These are phyloP conservation scores for Drosophila ficusphila DNA, from an alignment of 1,140 invertebrate species.

Conservation along the genomic window DNA sequence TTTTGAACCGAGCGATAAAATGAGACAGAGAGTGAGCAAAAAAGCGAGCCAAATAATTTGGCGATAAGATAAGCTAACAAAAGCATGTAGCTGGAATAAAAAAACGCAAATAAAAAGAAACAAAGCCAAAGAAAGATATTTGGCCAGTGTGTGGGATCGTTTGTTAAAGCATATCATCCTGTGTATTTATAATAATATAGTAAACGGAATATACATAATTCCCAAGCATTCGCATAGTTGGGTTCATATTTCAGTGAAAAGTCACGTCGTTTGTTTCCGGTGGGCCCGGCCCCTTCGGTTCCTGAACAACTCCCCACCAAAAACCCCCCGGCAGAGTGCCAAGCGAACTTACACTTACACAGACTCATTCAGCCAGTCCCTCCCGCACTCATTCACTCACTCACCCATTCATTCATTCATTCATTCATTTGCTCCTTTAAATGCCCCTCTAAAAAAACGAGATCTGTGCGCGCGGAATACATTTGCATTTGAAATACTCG, in stretches of 20 bases:
- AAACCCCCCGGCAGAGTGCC: constrained; percentile 62
- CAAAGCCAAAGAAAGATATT: constrained; percentile 21
- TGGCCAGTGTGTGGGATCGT: constrained; percentile 4
- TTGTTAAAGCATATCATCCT: constrained; percentile 5
- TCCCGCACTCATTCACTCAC: constrained; percentile 22
- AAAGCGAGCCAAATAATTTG: constrained; percentile 32
- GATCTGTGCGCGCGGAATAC: constrained; percentile 30
- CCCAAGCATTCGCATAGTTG: constrained; percentile 37
- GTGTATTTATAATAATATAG: constrained; percentile 39
- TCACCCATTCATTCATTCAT: constrained; percentile 38
- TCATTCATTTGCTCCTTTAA: constrained; percentile 48
- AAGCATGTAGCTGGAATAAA: constrained; percentile 29
- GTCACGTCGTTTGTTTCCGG: constrained; percentile 84
- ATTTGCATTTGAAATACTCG: constrained; percentile 75
- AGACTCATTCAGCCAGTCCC: constrained; percentile 65
- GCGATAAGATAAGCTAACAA: constrained; percentile 73
- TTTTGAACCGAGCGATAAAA: constrained; percentile 69
- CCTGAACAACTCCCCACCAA: background rate
- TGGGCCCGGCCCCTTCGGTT: constrained; percentile 28
- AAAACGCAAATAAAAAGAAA: background rate
- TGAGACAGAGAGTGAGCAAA: constrained; percentile 8
- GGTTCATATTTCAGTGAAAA: constrained; percentile 75
- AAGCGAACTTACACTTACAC: constrained; percentile 78
- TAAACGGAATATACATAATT: constrained; percentile 50
- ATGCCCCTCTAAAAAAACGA: constrained; percentile 33